phyloP scores from a whole-genome alignment of 2,797 vertebrate species.

The Austrolebias charrua region DNA sequence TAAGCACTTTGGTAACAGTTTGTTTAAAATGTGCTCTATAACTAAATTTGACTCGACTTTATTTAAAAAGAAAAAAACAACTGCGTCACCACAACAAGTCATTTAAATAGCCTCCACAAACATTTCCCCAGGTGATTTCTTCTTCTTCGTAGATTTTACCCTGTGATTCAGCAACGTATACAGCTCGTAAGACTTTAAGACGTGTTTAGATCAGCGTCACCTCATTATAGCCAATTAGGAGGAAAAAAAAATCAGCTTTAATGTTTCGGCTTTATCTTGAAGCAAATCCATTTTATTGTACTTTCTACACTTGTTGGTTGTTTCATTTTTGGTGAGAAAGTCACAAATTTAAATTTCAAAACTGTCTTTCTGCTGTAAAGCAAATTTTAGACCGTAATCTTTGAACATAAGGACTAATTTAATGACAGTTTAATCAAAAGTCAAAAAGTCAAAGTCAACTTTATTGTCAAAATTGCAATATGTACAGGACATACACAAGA shows the following conservation, averaged over 20 bases:
- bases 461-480: too few species aligned
- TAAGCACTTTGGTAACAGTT: too few species aligned
- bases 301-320: not conserved
- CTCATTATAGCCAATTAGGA: conserved; percentile 8
- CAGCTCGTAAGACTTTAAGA: not conserved
- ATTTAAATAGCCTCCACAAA: not conserved
- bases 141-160: too few species aligned
- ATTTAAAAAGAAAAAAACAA: too few species aligned
- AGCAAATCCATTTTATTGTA: conserved; percentile 1
- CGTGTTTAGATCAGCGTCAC: not conserved
- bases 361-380: not conserved
- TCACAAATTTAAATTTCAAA: not conserved
- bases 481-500: too few species aligned
- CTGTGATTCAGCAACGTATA: not conserved
- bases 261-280: conserved; percentile 3
- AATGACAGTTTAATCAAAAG: not conserved
- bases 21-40: too few species aligned
- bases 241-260: not conserved
- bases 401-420: not conserved
- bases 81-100: too few species aligned
- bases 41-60: too few species aligned
- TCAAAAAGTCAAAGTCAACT: too few species aligned
- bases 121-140: not conserved
- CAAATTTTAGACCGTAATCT: not conserved
- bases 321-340: not conserved